These are phyloP conservation scores for Drosophila anceps DNA, from an alignment of 2,888 invertebrate genomes.

Conservation along the genomic window DNA sequence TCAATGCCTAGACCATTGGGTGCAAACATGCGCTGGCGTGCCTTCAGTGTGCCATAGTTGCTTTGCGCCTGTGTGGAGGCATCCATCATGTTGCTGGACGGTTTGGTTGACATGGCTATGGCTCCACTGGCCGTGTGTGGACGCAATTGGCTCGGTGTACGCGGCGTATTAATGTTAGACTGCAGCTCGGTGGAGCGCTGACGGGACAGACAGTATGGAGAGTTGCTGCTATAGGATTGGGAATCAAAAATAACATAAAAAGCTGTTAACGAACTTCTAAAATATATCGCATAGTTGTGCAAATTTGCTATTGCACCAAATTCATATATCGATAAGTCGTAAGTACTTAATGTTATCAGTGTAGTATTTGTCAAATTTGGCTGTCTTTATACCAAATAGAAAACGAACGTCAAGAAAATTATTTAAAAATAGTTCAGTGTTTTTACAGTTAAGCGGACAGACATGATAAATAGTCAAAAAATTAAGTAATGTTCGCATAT, in stretches of 20 bases:
- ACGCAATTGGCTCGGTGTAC: constrained; percentile 42
- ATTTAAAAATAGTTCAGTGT: not conserved
- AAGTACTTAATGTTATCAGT: not conserved
- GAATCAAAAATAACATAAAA: not conserved
- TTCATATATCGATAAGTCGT: not conserved
- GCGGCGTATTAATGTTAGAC: constrained; percentile 40
- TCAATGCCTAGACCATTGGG: constrained; percentile 82
- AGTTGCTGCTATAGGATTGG: constrained; percentile 56
- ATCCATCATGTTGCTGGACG: constrained; percentile 56
- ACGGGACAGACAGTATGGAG: constrained; percentile 87
- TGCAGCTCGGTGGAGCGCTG: constrained; percentile 86
- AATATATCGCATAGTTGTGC: not conserved
- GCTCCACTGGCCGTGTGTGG: constrained; percentile 63
- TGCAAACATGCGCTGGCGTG: constrained; percentile 81
- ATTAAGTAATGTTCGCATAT: no score
- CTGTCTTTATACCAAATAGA: not conserved
- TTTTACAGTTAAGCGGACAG: no score
- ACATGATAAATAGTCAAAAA: no score
- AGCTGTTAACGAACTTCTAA: not conserved
- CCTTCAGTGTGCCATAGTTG: constrained; percentile 64
- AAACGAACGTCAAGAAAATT: no score
- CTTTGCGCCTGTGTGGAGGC: constrained; percentile 64
- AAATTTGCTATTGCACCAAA: not conserved
- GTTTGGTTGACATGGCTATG: constrained; percentile 40
- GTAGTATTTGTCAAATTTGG: not conserved